phyloP scores from a whole-genome alignment of 1,140 invertebrate genomes.

The Drosophila prosaltans region DNA sequence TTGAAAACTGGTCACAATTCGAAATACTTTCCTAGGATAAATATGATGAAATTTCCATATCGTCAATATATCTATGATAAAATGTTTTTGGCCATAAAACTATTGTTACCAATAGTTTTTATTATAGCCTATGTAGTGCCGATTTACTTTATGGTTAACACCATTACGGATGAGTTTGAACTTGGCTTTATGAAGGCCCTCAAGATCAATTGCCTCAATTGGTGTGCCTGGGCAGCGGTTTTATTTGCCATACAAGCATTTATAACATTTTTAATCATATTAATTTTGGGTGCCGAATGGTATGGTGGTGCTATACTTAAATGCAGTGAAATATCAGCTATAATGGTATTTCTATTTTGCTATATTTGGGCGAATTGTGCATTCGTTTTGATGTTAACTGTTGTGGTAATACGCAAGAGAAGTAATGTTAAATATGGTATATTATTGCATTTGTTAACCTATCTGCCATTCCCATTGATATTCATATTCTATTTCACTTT shows the following conservation, averaged over 20 bases:
- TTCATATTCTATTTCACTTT: neutral
- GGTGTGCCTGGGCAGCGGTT: neutral
- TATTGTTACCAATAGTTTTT: neutral
- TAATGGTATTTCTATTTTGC: neutral
- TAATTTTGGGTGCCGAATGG: neutral
- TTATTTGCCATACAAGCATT: neutral
- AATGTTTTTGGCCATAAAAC: neutral
- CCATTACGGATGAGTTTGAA: neutral
- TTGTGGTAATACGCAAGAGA: neutral
- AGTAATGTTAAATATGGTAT: conserved; percentile 1
- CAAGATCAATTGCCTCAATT: neutral
- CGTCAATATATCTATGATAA: neutral
- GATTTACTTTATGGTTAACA: neutral
- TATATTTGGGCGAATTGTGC: conserved; percentile 1
- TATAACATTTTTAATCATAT: neutral
- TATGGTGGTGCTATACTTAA: neutral
- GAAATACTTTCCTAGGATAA: neutral
- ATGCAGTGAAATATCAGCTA: neutral
- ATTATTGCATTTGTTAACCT: neutral
- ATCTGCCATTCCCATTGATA: neutral
- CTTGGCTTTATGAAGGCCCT: neutral
- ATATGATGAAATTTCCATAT: conserved; percentile 7
- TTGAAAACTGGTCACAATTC: neutral
- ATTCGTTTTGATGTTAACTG: neutral
- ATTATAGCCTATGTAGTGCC: conserved; percentile 3